These are phyloP conservation scores for Plecotus auritus DNA, from an alignment of 2,113 vertebrate genomes.

Conservation along the genomic window DNA sequence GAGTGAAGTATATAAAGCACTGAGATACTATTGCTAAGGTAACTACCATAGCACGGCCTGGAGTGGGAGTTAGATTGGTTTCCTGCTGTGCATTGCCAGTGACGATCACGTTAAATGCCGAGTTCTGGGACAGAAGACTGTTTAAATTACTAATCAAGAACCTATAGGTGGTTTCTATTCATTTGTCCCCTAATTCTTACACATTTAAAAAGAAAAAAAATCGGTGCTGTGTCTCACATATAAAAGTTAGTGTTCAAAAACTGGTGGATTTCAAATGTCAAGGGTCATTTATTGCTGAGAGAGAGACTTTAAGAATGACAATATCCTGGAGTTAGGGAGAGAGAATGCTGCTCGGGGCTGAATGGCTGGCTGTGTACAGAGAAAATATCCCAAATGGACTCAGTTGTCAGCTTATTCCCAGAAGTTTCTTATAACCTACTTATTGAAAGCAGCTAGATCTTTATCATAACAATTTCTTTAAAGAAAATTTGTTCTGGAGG, in stretches of 20 bases:
- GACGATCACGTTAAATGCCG: neutral
- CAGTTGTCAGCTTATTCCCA: neutral
- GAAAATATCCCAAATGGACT: neutral
- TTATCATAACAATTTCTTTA: neutral
- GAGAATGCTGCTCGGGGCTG: neutral
- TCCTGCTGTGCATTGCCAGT: too few relatives aligned
- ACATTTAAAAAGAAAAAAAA: slow-evolving; percentile 16
- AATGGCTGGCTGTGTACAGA: neutral
- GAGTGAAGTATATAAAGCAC: neutral
- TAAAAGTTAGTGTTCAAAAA: neutral
- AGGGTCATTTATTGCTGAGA: neutral
- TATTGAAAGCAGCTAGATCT: neutral
- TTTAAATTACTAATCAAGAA: neutral
- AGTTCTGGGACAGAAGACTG: neutral
- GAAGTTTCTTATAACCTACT: neutral
- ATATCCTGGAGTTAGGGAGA: neutral
- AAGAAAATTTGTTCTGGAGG: neutral
- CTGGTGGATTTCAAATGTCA: neutral
- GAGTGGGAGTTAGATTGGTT: too few relatives aligned
- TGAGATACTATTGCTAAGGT: neutral
- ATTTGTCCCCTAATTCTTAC: neutral
- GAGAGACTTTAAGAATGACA: neutral
- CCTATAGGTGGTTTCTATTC: neutral
- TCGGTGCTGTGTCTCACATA: neutral
- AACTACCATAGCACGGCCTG: neutral